Base-by-base conservation (phyloP, 2,113 vertebrate species). In the mouse (Mus musculus) region DNA sequence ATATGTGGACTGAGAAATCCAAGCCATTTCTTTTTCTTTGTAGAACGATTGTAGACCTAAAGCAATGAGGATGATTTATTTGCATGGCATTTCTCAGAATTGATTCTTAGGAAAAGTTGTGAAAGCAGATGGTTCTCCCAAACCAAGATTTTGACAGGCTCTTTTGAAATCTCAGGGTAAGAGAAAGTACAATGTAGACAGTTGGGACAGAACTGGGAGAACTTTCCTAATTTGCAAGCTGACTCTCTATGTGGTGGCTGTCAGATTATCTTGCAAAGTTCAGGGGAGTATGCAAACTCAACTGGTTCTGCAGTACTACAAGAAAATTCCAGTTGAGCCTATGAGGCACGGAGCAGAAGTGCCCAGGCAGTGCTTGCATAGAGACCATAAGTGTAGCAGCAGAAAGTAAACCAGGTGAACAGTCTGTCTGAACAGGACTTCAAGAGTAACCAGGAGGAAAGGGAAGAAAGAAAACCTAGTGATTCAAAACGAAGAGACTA, bases 1-100 rank as follows among this genome's bases (percentile, higher is more conserved):
- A 84, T 36, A 73, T 33, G 65, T 33, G 65, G 71, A 72, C 80
- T 80, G 73, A 89, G 52, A 80, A 96, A 82, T n/a, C 3, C 16
- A 69, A 92, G 67, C 82, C 16, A 46, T 28, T 96, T 97, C 20
- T n/a, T 93, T 76, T 95, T 93, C 78, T 63, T 91, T 61, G 28
- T 7, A 52, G 56, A 82, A 90, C 90, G 91, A 65, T 59, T 3
- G 0, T 30, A 26, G 33, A 33, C 69, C 90, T 88, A 88, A 75
- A 96, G 71, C 26, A 88, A 67, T 11, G 65, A 65, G 42, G 82
- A 61, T 42, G 49, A 93, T 28, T 65, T 80, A 22, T 89, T 93
- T 91, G 77, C 87, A 46, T 30, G 72, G 63, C 42, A 89, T 59
- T 93, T 94, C 77, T 93, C 56, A 90, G 28, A 78, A 28, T 49